Base-by-base conservation (phyloP, 2,888 invertebrate species). In the Teinopalpus imperialis region DNA sequence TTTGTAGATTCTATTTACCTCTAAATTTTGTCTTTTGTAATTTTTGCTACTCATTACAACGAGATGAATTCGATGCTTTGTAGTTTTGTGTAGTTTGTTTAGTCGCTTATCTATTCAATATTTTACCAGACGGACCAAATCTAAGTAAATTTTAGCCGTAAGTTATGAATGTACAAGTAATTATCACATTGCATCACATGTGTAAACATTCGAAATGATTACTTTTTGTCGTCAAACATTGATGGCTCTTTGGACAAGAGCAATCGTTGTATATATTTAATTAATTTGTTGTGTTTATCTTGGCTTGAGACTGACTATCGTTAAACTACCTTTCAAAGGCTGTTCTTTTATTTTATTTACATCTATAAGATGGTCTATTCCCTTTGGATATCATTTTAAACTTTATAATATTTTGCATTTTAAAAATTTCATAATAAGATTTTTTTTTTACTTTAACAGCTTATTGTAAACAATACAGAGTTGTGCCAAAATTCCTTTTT, bases 241-340 rank as follows among this genome's bases (percentile, higher is more conserved):
- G 53, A 54, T 61, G 60, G 58, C 60, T 59, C 57, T 61, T 49
- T 58, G 59, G 65, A 58, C 52, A 55, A 48, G 54, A 48, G 29
- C 48, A 30, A 41, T 51, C 61, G 49, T 41, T 66, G 62, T 21
- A 4, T 20, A 7, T 69, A 62, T 67, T 69, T 67, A 61, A 69
- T 68, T 66, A 30, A 44, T 55, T 47, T 56, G 63, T 67, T 67
- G 65, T 31, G 30, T 62, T 61, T 63, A 24, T 24, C 61, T 66
- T 76, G 66, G 76, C 76, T 81, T 75, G 79, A 85, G 85, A 85
- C 86, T 86, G 85, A 83, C 78, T 77, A 74, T 77, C 69, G 50
- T 68, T 70, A 65, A 69, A 74, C 69, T 74, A 64, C 73, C 69
- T 71, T 72, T 14, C 7, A 74, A 61, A 69, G 69, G 62, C 63